Percentiles rank a stretch among this genome's conserved stretches.
Evolutionary conservation across 1,140 invertebrate species (phyloP).

Genomic region (Polypedilum pembai): DNA sequence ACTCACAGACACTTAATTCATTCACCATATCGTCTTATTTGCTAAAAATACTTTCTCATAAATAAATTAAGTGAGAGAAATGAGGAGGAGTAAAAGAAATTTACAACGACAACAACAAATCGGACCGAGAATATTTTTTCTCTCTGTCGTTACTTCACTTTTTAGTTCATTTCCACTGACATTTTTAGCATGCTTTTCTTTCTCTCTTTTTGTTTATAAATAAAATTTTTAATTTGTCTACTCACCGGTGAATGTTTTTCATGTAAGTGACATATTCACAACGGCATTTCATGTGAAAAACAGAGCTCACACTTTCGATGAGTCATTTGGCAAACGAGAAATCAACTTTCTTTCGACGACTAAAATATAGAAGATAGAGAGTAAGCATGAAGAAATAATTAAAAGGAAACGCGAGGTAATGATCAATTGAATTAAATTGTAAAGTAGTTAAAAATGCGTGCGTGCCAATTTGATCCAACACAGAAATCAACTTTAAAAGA

Average conservation of each 20-base stretch:
- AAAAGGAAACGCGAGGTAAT: neutral
- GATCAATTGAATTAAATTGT: conserved; percentile 4
- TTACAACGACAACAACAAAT: too few species aligned
- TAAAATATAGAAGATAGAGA: too few species aligned
- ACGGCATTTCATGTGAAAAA: conserved; percentile 9
- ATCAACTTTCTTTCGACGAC: too few species aligned
- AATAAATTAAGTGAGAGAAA: too few species aligned
- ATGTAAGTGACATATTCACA: neutral
- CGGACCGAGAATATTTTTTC: too few species aligned
- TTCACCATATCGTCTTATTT: too few species aligned
- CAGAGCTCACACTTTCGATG: neutral
- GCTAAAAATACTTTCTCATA: too few species aligned
- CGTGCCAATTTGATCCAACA: neutral
- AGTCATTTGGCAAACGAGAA: neutral
- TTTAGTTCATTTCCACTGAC: too few species aligned
- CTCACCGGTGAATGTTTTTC: conserved; percentile 9
- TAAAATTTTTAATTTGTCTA: conserved; percentile 7
- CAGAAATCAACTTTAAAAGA: neutral
- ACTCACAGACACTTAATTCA: too few species aligned
- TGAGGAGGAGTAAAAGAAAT: too few species aligned
- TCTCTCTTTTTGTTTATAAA: conserved; percentile 16
- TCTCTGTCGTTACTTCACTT: too few species aligned
- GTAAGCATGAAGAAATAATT: neutral
- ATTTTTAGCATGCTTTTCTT: too few species aligned
- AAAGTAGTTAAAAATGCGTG: neutral